Conservation (phyloP, 2,113 vertebrate genomes). For the Strix uralensis region DNA sequence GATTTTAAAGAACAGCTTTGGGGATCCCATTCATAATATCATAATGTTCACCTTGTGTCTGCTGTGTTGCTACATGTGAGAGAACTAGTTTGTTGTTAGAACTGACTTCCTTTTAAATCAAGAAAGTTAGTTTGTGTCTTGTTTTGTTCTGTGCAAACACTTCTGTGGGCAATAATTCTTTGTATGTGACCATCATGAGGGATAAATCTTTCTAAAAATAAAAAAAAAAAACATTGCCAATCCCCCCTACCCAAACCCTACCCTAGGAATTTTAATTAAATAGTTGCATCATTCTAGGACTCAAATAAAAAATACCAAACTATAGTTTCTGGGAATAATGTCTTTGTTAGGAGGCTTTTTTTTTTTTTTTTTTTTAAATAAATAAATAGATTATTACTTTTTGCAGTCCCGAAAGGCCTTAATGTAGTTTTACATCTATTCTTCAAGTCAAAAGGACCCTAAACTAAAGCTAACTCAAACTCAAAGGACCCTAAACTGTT, state of each 20-base stretch:
- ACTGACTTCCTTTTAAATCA: background rate
- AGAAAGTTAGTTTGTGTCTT: background rate
- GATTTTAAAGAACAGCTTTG: background rate
- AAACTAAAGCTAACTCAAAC: background rate
- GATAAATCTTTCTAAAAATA: background rate
- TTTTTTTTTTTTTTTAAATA: background rate
- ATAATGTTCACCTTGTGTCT: background rate
- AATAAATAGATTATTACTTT: background rate
- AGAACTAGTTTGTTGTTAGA: background rate
- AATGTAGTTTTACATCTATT: background rate
- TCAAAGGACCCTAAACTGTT: background rate
- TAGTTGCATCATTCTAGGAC: background rate
- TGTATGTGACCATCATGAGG: background rate
- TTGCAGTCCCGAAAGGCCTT: background rate
- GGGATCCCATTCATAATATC: background rate
- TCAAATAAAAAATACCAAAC: background rate
- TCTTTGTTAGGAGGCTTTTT: background rate
- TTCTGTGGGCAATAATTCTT: background rate
- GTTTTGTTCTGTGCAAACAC: background rate
- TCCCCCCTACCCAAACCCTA: background rate
- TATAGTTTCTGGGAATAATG: background rate
- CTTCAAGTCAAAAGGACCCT: background rate
- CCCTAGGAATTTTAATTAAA: background rate
- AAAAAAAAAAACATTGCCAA: background rate
- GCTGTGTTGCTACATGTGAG: background rate